Evolutionary conservation across 64 coral and sea anemone genomes (phyloP).

Genomic region (Actinia equina): DNA sequence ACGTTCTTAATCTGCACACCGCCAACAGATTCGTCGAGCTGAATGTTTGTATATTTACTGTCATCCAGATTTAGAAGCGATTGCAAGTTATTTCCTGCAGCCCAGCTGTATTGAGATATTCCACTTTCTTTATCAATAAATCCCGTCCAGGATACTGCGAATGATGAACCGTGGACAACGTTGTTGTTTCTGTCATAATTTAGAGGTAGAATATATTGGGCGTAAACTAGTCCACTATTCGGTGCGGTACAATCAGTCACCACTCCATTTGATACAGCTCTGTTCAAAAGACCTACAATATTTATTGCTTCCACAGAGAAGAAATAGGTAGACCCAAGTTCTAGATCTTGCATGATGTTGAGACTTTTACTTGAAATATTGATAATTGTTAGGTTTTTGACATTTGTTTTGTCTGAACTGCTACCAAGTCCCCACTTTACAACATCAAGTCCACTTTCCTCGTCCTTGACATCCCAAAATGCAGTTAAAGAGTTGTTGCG

Average conservation of each 20-base stretch:
- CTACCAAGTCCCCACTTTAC: constrained; percentile 77
- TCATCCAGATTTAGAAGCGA: constrained; percentile 19
- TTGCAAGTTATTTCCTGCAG: constrained; percentile 50
- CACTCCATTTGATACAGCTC: constrained; percentile 78
- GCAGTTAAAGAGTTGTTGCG: constrained; percentile 47
- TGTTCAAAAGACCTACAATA: constrained; percentile 51
- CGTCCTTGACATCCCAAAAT: constrained; percentile 57
- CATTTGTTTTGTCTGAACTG: constrained; percentile 44
- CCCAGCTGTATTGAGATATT: constrained; percentile 63
- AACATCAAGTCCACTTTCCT: constrained; percentile 56
- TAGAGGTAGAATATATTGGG: constrained; percentile 71
- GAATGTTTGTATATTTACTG: constrained; percentile 47
- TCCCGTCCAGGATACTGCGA: constrained; percentile 82
- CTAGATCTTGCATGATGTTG: background rate
- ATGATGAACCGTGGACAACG: constrained; percentile 60
- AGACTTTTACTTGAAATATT: background rate
- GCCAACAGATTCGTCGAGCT: constrained; percentile 41
- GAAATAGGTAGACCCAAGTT: constrained; percentile 70
- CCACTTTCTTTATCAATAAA: constrained; percentile 86
- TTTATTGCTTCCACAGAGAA: constrained; percentile 45
- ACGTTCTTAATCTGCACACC: constrained; percentile 72
- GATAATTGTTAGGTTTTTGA: constrained; percentile 44
- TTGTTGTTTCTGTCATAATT: constrained; percentile 87
- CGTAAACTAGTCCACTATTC: constrained; percentile 45
- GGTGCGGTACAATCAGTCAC: constrained; percentile 81